Conservation (phyloP, 2,797 vertebrate species). For the Cynodonichthys magdalenae region DNA sequence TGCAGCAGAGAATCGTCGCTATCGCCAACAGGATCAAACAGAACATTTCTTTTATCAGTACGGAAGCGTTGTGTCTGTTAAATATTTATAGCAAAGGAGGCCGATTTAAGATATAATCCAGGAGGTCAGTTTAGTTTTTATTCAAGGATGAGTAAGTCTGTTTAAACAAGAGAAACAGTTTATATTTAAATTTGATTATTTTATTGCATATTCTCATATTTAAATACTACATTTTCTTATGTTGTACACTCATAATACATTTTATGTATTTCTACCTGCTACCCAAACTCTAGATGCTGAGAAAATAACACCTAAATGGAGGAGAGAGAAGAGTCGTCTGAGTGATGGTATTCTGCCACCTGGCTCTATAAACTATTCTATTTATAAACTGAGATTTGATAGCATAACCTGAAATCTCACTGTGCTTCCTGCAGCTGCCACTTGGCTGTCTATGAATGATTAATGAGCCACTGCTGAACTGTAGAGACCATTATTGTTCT, state of each 20-base stretch:
- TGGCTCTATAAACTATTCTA: constrained; percentile 73
- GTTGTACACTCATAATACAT: not conserved
- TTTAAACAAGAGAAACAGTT: not conserved
- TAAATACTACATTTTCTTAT: constrained; percentile 1
- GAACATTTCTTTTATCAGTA: constrained; percentile 59
- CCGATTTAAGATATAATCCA: constrained; percentile 17
- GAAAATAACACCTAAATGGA: constrained; percentile 20
- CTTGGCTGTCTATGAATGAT: constrained; percentile 82
- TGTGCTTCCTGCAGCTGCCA: constrained; percentile 76
- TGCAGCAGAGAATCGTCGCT: constrained; percentile 30
- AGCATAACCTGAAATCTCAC: constrained; percentile 80
- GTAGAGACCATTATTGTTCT: constrained; percentile 76
- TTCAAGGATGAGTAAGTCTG: not conserved
- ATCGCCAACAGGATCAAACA: constrained; percentile 28
- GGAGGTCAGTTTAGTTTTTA: constrained; percentile 5
- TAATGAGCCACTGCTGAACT: constrained; percentile 84
- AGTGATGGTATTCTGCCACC: constrained; percentile 64
- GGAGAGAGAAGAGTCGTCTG: constrained; percentile 38
- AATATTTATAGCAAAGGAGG: constrained; percentile 28
- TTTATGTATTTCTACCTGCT: constrained; percentile 10
- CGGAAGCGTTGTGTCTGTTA: not conserved
- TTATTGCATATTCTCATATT: constrained; percentile 7
- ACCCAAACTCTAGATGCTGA: constrained; percentile 16
- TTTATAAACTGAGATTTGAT: constrained; percentile 85
- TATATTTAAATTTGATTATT: constrained; percentile 7